Evolutionary conservation across 2,888 invertebrate species (phyloP).

Genomic region (Caenorhabditis sp.): DNA sequence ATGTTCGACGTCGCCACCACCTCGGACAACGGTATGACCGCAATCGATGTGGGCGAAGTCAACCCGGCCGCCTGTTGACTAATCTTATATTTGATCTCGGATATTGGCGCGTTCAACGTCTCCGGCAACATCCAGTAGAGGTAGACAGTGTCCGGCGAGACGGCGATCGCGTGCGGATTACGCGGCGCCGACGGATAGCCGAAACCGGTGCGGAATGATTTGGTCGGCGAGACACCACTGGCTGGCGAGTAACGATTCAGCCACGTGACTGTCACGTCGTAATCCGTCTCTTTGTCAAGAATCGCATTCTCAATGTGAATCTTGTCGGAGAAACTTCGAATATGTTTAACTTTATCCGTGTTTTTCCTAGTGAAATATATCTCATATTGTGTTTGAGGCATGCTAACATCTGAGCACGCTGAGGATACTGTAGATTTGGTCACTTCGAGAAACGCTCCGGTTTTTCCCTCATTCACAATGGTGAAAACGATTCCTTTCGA

Average conservation of each 20-base stretch:
- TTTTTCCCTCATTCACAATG: conserved; percentile 67
- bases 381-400: conserved; percentile 68
- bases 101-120: conserved; percentile 65
- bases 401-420: conserved; percentile 58
- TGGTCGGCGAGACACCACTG: conserved; percentile 50
- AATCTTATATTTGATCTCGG: conserved; percentile 67
- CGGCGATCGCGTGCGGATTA: conserved; percentile 55
- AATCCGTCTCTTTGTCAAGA: conserved; percentile 69
- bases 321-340: conserved; percentile 52
- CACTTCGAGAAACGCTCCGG: conserved; percentile 61
- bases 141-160: conserved; percentile 66
- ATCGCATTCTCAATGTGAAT: conserved; percentile 68
- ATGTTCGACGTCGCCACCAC: conserved; percentile 33
- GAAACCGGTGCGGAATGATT: conserved; percentile 62
- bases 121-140: conserved; percentile 66
- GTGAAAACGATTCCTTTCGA: conserved; percentile 62
- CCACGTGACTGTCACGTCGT: conserved; percentile 66
- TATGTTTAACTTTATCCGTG: conserved; percentile 64
- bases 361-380: conserved; percentile 65
- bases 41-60: conserved; percentile 62
- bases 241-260: conserved; percentile 65
- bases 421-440: conserved; percentile 38
- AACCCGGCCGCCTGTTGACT: conserved; percentile 48
- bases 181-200: conserved; percentile 57
- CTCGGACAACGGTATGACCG: conserved; percentile 52